Base-by-base conservation (phyloP, 2,888 invertebrate species). In the Gymnocheta viridis region DNA sequence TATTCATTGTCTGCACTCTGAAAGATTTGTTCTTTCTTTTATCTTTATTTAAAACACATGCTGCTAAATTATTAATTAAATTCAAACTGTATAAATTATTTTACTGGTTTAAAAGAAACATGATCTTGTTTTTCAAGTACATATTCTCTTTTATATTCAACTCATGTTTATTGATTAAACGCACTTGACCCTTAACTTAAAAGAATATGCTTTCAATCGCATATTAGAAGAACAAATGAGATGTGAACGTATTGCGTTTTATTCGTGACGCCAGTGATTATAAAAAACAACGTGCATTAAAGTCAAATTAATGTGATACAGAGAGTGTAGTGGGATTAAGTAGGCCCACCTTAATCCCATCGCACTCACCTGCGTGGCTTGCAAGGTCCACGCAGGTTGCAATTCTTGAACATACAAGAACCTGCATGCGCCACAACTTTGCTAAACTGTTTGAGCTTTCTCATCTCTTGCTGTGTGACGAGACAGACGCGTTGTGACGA, bases 151-250 rank as follows among this genome's bases (percentile, higher is more conserved):
- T 35, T 44, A 6, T 44, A 47, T 24, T 72, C 35, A 44, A 14
- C 22, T 54, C 10, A 3, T 56, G 14, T 35, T 51, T 44, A 66
- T 76, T 62, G 56, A 56, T 66, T 66, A 29, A 22, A 47, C 32
- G 1, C 12, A 2, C 10, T 44, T 66, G 44, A 35, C 32, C 62
- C 32, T 32, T 38, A 41, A 1, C 51, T 24, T 10, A 2, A n/a
- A 14, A 17, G 7, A 73, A 35, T 12, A n/a, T 44, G 58, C 32
- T 44, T 44, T 47, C 22, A 4, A 41, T 47, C 47, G 47, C 22
- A 35, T 38, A 54, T n/a, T 24, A 10, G 22, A 38, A 60, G 0
- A 35, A 60, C 2, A 51, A 24, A 51, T 56, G 17, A 35, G 10
- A 9, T 17, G n/a, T 17, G 6, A 9, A 47, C 7, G 44, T n/a